Conservation (phyloP, 2,888 invertebrate genomes). For the Platycheirus rosarum region DNA sequence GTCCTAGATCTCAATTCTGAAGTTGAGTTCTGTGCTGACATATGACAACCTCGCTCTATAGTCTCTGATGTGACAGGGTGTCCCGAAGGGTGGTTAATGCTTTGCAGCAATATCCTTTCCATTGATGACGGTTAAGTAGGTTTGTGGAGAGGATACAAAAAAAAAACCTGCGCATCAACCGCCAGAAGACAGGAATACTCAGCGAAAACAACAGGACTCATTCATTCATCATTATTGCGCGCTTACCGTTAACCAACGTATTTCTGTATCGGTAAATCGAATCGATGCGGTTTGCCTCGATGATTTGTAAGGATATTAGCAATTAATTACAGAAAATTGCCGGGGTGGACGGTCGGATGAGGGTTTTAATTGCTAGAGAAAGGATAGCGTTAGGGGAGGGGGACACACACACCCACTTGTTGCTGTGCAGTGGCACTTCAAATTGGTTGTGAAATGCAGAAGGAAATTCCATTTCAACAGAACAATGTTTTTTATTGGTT, state of each 20-base stretch:
- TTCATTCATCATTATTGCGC: conserved; percentile 64
- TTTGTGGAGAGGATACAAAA: conserved; percentile 15
- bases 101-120: conserved; percentile 29
- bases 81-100: conserved; percentile 18
- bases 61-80: conserved; percentile 20
- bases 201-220: conserved; percentile 42
- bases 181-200: conserved; percentile 16
- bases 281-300: conserved; percentile 59
- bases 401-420: conserved; percentile 48
- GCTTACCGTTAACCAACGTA: conserved; percentile 10
- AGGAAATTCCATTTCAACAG: conserved; percentile 21
- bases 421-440: conserved; percentile 47
- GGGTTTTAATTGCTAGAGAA: conserved; percentile 39
- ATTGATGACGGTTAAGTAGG: conserved; percentile 9
- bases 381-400: not conserved
- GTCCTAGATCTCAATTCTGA: conserved; percentile 16
- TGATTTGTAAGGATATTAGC: conserved; percentile 71
- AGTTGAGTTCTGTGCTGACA: conserved; percentile 13
- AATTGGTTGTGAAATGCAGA: conserved; percentile 28
- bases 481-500: not conserved
- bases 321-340: conserved; percentile 73
- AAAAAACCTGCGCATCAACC: conserved; percentile 67
- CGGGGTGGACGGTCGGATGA: conserved; percentile 39
- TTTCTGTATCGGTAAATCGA: conserved; percentile 32
- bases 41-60: conserved; percentile 15